Base-by-base conservation (phyloP, 2,888 invertebrate genomes). In the Pammene fasciana region DNA sequence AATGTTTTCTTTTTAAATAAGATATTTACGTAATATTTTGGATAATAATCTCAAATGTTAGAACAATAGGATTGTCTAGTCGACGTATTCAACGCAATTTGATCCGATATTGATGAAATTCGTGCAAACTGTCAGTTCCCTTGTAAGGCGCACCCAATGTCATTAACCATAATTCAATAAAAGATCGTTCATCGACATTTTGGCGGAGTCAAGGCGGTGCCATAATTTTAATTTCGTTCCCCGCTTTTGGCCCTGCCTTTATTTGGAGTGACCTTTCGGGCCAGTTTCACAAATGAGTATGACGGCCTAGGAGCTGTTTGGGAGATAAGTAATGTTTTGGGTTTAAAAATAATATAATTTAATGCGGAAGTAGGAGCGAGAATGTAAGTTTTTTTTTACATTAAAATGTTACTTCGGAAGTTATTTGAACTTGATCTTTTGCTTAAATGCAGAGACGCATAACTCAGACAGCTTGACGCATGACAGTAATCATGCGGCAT, bases 251-350 rank as follows among this genome's bases (percentile, higher is more conserved):
- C 79, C 83, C 76, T 75, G 76, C 71, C 82, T 85, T 77, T 84
- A 85, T 84, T 82, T 80, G 81, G 82, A 41, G 55, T 80, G 86
- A 86, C 87, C 88, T 88, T 86, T 84, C 70, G 65, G 71, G 74
- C 79, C 56, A 72, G 82, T 83, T 83, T 80, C 76, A 76, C 77
- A 83, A 86, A 84, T 79, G 74, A 82, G 76, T 71, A 70, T 72
- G 71, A 64, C 64, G 65, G 60, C 54, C 60, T 65, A 57, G 60
- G 38, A 26, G 61, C 38, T 46, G 62, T 18, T 36, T 55, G 16
- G 14, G 34, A 26, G 14, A 62, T 55, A 34, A 45, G 18, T 16
- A n/a, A 67, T 52, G n/a, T 64, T 57, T 57, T 50, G 43, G 26
- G 26, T n/a, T n/a, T 52, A n/a, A n/a, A n/a, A n/a, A n/a, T n/a